phyloP scores from a whole-genome alignment of 2,888 invertebrate species.

The Dasysyrphus albostriatus region DNA sequence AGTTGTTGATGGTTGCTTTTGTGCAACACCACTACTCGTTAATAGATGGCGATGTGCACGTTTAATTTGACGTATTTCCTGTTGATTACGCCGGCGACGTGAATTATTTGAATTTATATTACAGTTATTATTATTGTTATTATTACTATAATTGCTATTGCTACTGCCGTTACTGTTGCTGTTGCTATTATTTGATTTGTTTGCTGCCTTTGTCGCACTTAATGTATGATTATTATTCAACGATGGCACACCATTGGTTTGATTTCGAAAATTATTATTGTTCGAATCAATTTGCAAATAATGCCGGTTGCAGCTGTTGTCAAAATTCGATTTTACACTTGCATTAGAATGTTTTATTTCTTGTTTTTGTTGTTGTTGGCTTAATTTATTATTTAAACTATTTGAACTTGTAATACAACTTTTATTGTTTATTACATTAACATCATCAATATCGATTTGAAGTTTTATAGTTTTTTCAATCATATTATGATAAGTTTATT shows the following conservation, averaged over 20 bases:
- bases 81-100: slow-evolving; percentile 79
- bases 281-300: slow-evolving; percentile 73
- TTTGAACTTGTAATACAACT: slow-evolving; percentile 63
- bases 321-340: slow-evolving; percentile 50
- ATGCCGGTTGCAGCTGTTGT: slow-evolving; percentile 70
- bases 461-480: slow-evolving; percentile 69
- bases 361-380: slow-evolving; percentile 10
- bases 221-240: slow-evolving; percentile 25
- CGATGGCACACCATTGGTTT: slow-evolving; percentile 4
- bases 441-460: slow-evolving; percentile 63
- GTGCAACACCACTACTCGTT: slow-evolving; percentile 80
- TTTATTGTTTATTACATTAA: slow-evolving; percentile 53
- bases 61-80: slow-evolving; percentile 81
- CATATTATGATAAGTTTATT: slow-evolving; percentile 61
- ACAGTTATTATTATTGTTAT: slow-evolving; percentile 3
- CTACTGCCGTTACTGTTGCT: neutral
- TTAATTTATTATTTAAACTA: slow-evolving; percentile 61
- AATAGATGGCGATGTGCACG: slow-evolving; percentile 83
- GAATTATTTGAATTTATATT: slow-evolving; percentile 57
- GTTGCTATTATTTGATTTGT: slow-evolving; percentile 44
- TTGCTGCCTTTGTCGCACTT: slow-evolving; percentile 23
- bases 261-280: slow-evolving; percentile 40
- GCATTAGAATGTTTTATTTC: slow-evolving; percentile 22
- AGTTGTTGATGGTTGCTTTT: slow-evolving; percentile 39
- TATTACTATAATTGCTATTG: slow-evolving; percentile 20